phyloP scores from a whole-genome alignment of 2,797 vertebrate species.

The Sparus aurata region DNA sequence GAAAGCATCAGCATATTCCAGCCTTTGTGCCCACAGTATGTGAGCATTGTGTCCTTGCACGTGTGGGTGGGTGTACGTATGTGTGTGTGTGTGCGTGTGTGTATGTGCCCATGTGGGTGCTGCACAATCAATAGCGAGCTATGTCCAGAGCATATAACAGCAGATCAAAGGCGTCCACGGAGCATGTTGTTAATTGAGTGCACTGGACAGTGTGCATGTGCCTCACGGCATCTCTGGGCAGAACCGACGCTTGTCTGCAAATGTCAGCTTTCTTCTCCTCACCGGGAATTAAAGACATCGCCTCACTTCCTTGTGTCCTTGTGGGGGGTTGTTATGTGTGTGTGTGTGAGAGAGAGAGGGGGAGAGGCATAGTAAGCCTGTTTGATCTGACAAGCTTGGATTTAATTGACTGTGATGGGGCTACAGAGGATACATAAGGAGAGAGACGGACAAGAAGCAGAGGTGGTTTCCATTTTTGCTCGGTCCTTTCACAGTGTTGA shows the following conservation, averaged over 20 bases:
- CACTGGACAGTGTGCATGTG: constrained; percentile 56
- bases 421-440: constrained; percentile 64
- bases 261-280: constrained; percentile 78
- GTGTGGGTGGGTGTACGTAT: constrained; percentile 5
- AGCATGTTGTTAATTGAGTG: constrained; percentile 70
- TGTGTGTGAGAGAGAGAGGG: constrained; percentile 1
- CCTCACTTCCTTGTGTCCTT: constrained; percentile 64
- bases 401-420: constrained; percentile 79
- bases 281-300: constrained; percentile 66
- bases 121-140: constrained; percentile 40
- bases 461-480: constrained; percentile 62
- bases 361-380: constrained; percentile 63
- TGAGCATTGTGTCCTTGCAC: constrained; percentile 15
- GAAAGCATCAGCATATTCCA: constrained; percentile 6
- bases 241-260: constrained; percentile 60
- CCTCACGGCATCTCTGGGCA: constrained; percentile 41
- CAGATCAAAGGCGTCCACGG: constrained; percentile 73
- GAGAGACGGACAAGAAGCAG: constrained; percentile 50
- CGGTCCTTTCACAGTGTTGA: constrained; percentile 29
- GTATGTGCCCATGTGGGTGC: constrained; percentile 10
- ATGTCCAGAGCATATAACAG: constrained; percentile 59
- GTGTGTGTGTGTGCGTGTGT: not conserved
- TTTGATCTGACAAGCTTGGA: constrained; percentile 83
- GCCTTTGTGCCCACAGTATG: not conserved
- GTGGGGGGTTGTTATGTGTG: constrained; percentile 62